Percentiles rank a stretch among this genome's conserved stretches.
These are phyloP conservation scores for Gryllus bimaculatus DNA, from an alignment of 1,140 invertebrate species.

Conservation along the genomic window DNA sequence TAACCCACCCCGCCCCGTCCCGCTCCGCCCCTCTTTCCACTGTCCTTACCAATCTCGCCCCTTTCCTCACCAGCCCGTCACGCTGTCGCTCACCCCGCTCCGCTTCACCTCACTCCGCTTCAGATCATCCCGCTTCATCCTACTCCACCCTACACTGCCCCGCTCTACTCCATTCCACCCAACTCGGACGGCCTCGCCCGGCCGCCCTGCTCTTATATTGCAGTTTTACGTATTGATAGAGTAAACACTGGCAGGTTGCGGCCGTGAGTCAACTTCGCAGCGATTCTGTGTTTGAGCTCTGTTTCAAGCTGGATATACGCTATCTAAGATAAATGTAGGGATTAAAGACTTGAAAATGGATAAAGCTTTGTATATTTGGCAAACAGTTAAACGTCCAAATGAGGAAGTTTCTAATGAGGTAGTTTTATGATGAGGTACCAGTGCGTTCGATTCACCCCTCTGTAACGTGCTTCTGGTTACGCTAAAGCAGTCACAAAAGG, in stretches of 20 bases:
- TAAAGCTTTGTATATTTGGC: background rate
- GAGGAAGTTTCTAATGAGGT: background rate
- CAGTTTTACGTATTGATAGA: constrained; percentile 1
- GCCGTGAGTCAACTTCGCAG: background rate
- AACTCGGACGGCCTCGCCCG: too few relatives aligned
- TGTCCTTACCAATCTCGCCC: background rate
- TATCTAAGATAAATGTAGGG: background rate
- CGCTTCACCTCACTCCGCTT: too few relatives aligned
- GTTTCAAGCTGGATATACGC: background rate
- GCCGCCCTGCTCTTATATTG: background rate
- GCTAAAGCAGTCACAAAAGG: too few relatives aligned
- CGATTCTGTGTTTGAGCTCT: background rate
- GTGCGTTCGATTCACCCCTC: too few relatives aligned
- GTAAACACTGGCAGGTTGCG: background rate
- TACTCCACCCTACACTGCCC: too few relatives aligned
- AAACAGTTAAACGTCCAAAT: background rate
- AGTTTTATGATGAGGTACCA: background rate
- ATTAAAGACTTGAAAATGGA: background rate
- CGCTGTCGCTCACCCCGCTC: too few relatives aligned
- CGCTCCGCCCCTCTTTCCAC: too few relatives aligned
- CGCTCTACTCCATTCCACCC: too few relatives aligned
- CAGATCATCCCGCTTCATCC: too few relatives aligned
- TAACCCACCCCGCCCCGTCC: too few relatives aligned
- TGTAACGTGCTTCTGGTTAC: too few relatives aligned
- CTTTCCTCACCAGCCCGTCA: too few relatives aligned